Percentiles rank a stretch among this genome's conserved stretches.
phyloP scores from a whole-genome alignment of 2,888 invertebrate genomes.

The Pyrocoelia pectoralis region DNA sequence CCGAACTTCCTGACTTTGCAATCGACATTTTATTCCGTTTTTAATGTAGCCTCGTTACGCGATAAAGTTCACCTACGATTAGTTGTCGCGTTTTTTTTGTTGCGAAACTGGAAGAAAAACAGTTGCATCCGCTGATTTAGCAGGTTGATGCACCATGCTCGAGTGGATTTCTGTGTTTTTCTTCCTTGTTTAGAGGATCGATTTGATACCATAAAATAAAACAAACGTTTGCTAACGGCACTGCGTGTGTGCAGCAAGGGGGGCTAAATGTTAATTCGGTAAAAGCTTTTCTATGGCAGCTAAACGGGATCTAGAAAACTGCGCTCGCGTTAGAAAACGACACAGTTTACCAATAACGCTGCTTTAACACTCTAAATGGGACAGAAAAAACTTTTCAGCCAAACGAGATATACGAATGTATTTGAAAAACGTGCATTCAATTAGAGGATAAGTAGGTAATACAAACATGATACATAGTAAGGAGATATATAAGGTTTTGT shows the following conservation, averaged over 20 bases:
- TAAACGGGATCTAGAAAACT: conserved; percentile 53
- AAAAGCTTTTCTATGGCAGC: conserved; percentile 58
- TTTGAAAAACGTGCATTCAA: conserved; percentile 41
- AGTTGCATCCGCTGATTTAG: conserved; percentile 4
- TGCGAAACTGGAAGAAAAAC: not conserved
- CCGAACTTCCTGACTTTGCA: conserved; percentile 29
- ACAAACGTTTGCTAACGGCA: conserved; percentile 38
- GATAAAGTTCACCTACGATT: not conserved
- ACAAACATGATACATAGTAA: not conserved
- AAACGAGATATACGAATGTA: conserved; percentile 49
- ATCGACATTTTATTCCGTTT: not conserved
- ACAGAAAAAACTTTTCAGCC: conserved; percentile 52
- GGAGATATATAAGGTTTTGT: not conserved
- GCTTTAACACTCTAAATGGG: conserved; percentile 43
- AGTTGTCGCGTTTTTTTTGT: not conserved
- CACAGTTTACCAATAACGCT: conserved; percentile 46
- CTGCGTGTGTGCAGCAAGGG: conserved; percentile 36
- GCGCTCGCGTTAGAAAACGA: conserved; percentile 50
- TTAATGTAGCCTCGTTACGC: not conserved
- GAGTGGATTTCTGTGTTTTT: conserved; percentile 34
- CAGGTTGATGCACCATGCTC: conserved; percentile 16
- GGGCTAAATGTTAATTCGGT: conserved; percentile 57
- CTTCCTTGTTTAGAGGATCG: conserved; percentile 37
- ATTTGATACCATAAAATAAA: conserved; percentile 43
- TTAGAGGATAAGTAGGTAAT: conserved; percentile 19